Evolutionary conservation across 2,888 invertebrate genomes (phyloP), one percentile per base, ranked within the genome.

Genomic region (Uropetala carovei): DNA sequence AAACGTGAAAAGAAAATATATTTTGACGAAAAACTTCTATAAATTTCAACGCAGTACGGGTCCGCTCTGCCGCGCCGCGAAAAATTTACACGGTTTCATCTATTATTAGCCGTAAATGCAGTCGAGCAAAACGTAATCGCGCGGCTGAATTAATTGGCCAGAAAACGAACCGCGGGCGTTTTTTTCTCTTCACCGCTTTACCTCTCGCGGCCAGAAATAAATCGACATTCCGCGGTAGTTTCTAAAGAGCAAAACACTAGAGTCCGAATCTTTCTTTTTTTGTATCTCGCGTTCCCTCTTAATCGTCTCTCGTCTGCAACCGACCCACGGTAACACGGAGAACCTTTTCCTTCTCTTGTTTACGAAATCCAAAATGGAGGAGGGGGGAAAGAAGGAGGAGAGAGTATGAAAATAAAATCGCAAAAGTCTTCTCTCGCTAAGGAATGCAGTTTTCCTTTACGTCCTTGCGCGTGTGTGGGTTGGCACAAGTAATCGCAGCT

Each of bases 401-500:
- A 30, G 43, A 7, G 43, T 18, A 10, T 4, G 68, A 10, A 27
- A 60, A 68, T 64, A 89, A 89, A 68, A 64, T 22, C 56, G 43
- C 68, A 64, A 18, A 59, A 60, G 86, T 43, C 89, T 43, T 89
- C 64, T 83, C 57, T 43, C 43, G 43, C 43, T 89, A 58, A 18
- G 89, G 89, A 89, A 89, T 89, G 89, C 89, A 8, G 89, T 89
- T 89, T 43, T 60, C 89, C 89, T 60, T 43, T 89, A 16, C 89
- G 89, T 68, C 89, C 68, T 89, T 89, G 68, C 43, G 89, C 27
- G 64, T 89, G 43, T 60, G 89, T 89, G 43, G 89, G 89, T 89
- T 27, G 89, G 89, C 64, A 27, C 60, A 18, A 89, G 89, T 68
- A 89, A 64, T 89, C 64, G n/a, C 89, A 30, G 11, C 89, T 89